A percentile compares a stretch with the other conserved stretches of the same genome.
Conservation (phyloP, 2,888 invertebrate genomes). For the Andrena haemorrhoa region DNA sequence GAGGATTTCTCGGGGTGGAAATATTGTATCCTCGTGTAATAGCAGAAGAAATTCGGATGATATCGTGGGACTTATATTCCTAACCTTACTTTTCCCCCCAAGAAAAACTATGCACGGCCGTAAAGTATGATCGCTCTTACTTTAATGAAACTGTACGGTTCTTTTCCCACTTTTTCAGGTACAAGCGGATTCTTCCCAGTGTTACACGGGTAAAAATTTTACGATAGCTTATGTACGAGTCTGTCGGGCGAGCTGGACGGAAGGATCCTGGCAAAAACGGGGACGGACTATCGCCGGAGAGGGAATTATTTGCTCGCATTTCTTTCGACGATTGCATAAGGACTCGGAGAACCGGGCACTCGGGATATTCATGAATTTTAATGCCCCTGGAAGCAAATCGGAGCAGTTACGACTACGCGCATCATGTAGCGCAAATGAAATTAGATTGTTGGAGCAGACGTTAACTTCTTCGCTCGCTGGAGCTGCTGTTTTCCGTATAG, state of each 20-base stretch:
- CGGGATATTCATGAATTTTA: constrained; percentile 48
- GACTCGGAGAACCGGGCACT: constrained; percentile 3
- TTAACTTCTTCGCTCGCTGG: background rate
- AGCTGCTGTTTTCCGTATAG: background rate
- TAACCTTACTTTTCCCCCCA: background rate
- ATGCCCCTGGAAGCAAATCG: constrained; percentile 31
- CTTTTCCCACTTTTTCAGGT: background rate
- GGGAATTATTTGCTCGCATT: constrained; percentile 30
- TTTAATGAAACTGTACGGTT: background rate
- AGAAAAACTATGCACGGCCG: background rate
- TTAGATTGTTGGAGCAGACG: background rate
- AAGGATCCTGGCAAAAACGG: constrained; percentile 6
- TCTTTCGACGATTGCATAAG: constrained; percentile 21
- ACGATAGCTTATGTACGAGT: background rate
- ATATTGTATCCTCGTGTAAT: no score
- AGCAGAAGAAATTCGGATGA: no score
- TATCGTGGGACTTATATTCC: background rate
- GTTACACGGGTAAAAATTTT: background rate
- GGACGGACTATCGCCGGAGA: no score
- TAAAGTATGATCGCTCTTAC: background rate
- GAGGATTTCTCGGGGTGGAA: no score
- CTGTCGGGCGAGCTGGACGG: background rate
- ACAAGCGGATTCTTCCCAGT: background rate
- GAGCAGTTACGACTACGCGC: background rate
- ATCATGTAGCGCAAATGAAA: constrained; percentile 14